Evolutionary conservation across 2,888 invertebrate genomes (phyloP), one percentile per base, ranked within the genome.

Genomic region (Lydus trimaculatus): DNA sequence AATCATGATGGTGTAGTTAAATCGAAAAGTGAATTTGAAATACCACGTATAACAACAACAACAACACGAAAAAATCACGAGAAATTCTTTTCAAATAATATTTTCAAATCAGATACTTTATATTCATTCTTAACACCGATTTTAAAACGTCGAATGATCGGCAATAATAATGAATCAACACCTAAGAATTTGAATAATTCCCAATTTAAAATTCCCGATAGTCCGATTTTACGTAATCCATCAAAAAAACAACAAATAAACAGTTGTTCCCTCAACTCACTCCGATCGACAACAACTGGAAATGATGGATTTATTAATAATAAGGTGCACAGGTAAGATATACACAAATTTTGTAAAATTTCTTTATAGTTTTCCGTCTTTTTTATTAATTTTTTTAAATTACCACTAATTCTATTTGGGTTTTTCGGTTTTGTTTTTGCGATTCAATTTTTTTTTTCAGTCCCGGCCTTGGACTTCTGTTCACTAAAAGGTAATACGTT

Each of bases 111-210:
- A 2, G 82, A 84, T 64, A 80, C 87, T 78, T 79, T 90, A 70
- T 88, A 89, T 81, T 87, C 87, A 70, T 90, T 90, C 78, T 82
- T 90, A 72, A 90, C 90, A 67, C 90, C 90, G 62, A 85, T 89
- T 58, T 87, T 89, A 66, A 87, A 88, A 79, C 80, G 90, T 17
- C 79, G 80, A 66, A 62, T 58, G 33, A 23, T 56, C 17, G 68
- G 70, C 13, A 15, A 36, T 31, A 67, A 68, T 31, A 74, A 76
- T 64, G 77, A 79, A 25, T 81, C 80, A 31, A 80, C 81, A 1
- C 80, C 81, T 9, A 75, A 70, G n/a, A 74, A 75, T 58, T 72
- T 75, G 39, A 75, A 72, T 39, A 75, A 73, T 48, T 36, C 56
- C 67, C 71, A 73, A 23, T 78, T 79, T 68, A 81, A 80, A 78